These are phyloP conservation scores for Drosophila sturtevanti DNA, from an alignment of 1,140 invertebrate genomes.

Conservation along the genomic window DNA sequence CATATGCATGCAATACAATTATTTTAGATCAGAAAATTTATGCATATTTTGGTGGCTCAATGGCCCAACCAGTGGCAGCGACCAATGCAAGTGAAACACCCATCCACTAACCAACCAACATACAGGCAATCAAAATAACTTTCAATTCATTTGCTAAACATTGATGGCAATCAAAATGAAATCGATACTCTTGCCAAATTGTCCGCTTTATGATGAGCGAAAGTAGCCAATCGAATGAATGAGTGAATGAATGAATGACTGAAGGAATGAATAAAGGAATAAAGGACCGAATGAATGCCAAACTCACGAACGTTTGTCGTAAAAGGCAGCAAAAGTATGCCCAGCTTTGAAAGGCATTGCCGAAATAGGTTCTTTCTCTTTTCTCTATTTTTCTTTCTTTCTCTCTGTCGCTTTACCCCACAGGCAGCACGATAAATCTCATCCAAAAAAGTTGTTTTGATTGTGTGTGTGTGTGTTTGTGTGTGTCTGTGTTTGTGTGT, in stretches of 20 bases:
- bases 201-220: slow-evolving; percentile 41
- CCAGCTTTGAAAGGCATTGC: slow-evolving; percentile 56
- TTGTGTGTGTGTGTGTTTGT: slow-evolving; percentile 33
- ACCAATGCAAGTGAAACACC: not conserved
- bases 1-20: slow-evolving; percentile 65
- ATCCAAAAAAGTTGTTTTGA: slow-evolving; percentile 42
- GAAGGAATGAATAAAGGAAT: not conserved
- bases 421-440: slow-evolving; percentile 74
- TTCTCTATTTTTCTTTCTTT: not conserved
- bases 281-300: slow-evolving; percentile 19
- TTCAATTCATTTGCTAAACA: slow-evolving; percentile 52
- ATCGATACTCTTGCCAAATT: slow-evolving; percentile 42
- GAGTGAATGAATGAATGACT: slow-evolving; percentile 11
- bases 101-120: slow-evolving; percentile 9
- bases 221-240: slow-evolving; percentile 17
- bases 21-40: slow-evolving; percentile 46
- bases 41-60: slow-evolving; percentile 21
- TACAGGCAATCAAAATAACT: slow-evolving; percentile 59
- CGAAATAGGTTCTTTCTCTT: slow-evolving; percentile 52
- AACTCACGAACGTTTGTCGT: slow-evolving; percentile 37
- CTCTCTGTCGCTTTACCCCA: slow-evolving; percentile 45
- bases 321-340: slow-evolving; percentile 41
- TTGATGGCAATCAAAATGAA: slow-evolving; percentile 27
- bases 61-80: slow-evolving; percentile 8
- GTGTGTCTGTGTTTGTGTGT: not conserved